Base-by-base conservation (phyloP, 2,113 vertebrate genomes). In the Eclectus roratus region DNA sequence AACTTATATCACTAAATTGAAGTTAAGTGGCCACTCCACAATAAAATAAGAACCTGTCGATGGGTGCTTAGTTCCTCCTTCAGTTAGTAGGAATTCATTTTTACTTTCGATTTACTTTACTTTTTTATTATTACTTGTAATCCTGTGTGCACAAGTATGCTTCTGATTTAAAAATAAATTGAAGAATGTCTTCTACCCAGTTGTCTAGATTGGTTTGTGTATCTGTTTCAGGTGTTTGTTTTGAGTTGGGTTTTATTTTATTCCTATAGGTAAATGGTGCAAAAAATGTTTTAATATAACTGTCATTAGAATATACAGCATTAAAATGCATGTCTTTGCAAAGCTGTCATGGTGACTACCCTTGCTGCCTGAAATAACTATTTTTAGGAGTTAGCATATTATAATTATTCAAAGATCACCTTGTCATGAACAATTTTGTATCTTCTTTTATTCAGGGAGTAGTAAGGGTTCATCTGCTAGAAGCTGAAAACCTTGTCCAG, bases 391-490 rank as follows among this genome's bases (percentile, higher is more conserved):
- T 86, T 15, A 89, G n/a, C 31, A 21, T 69, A 23, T 91, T 87
- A 31, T 63, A 85, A 91, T 87, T 79, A 85, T 53, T 43, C 58
- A 76, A 81, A 84, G n/a, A 82, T 44, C 6, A 7, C 77, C 53
- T 89, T 95, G 93, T 71, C 88, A 17, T 73, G 39, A 79, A 72
- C 66, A 65, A 10, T 80, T 72, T 60, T 60, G 6, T 69, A 37
- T 53, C 80, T 49, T 61, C 8, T 89, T 68, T 95, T 94, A 95
- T 91, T 16, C 94, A 99, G 99, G 99, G 99, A 13, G 99, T 99
- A 63, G 97, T 99, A 94, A 98, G 99, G 90, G 98, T 99, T 73
- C 97, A 99, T 94, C 80, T 99, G 61, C 41, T 99, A 87, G 99
- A 99, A 93, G 99, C 98, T 13, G 98, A 97, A 92, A 97, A 99